Evolutionary conservation across 2,113 vertebrate genomes (phyloP), one percentile per base, ranked within the genome.

Genomic region (Ctenomys sociabilis): DNA sequence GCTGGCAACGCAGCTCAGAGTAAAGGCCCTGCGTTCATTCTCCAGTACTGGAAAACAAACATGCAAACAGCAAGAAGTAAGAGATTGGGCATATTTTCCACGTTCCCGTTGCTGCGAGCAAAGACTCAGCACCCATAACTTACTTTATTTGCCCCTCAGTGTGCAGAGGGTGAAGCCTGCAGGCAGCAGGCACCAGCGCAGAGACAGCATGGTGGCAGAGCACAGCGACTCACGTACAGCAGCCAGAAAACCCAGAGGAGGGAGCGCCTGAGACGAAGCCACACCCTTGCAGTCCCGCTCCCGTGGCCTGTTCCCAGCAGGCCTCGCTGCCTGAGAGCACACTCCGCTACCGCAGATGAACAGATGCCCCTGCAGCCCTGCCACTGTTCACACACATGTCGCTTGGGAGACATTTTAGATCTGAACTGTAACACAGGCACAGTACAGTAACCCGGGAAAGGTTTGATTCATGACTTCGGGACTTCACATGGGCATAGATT

Each of bases 391-490:
- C 30, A 77, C 26, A 49, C 24, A 30, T 16, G 43, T 14, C 12
- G 13, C 73, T 30, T 8, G 26, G 13, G 43, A 45, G 43, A 49
- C 43, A 77, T 7, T 45, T 77, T 77, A 77, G 73, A 30, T 16
- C 43, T 14, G 7, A 77, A 28, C 13, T 37, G 30, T 30, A 77
- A 77, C 13, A 77, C 73, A 30, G 13, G 11, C 13, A 6, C 64
- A 87, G 49, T 59, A 32, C 1, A 77, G 26, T 14, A 84, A 32
- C 57, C 90, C 59, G 17, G 43, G 49, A 96, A 82, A 72, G 3
- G 7, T 59, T 83, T 91, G 32, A 70, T 97, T 94, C 28, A 54
- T 59, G 66, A 86, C 28, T 86, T 73, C 54, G n/a, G 73, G 70
- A 88, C 17, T 85, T 59, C 37, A 89, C 68, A 87, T 61, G 92